A percentile compares a stretch with the other conserved stretches of the same genome.
Evolutionary conservation across 2,113 vertebrate genomes (phyloP).

Genomic region (Pseudorhombus dupliciocellatus): DNA sequence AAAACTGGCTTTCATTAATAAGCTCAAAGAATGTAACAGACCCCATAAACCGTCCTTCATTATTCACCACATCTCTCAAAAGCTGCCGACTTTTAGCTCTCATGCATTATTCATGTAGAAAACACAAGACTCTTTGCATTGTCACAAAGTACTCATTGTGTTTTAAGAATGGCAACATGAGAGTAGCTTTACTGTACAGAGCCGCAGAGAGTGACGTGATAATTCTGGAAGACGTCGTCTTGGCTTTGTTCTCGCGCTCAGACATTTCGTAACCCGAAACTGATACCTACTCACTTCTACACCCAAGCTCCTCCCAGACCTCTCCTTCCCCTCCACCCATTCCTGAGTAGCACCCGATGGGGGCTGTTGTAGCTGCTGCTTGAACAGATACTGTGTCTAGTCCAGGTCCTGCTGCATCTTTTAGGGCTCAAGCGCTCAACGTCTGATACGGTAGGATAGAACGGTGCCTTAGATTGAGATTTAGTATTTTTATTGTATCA

Average conservation of each 20-base stretch:
- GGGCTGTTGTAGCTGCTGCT: slow-evolving; percentile 61
- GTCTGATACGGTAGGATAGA: slow-evolving; percentile 81
- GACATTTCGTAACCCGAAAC: slow-evolving; percentile 20
- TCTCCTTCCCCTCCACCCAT: slow-evolving; percentile 13
- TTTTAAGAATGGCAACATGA: slow-evolving; percentile 33
- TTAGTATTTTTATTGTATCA: slow-evolving; percentile 83
- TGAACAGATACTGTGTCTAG: slow-evolving; percentile 36
- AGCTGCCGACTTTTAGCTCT: slow-evolving; percentile 36
- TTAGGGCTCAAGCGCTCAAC: slow-evolving; percentile 45
- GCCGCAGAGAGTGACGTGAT: slow-evolving; percentile 19
- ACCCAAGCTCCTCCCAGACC: slow-evolving; percentile 6
- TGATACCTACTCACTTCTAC: neutral
- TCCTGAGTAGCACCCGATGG: slow-evolving; percentile 12
- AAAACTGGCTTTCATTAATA: slow-evolving; percentile 58
- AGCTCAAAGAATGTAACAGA: slow-evolving; percentile 68
- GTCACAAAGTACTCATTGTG: slow-evolving; percentile 25
- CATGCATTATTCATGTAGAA: slow-evolving; percentile 41
- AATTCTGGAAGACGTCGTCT: neutral
- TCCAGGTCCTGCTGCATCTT: slow-evolving; percentile 54
- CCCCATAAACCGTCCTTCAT: slow-evolving; percentile 53
- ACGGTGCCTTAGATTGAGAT: slow-evolving; percentile 87
- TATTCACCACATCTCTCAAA: slow-evolving; percentile 28
- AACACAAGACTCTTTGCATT: slow-evolving; percentile 51
- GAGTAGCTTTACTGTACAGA: slow-evolving; percentile 45
- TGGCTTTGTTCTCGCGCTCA: neutral